phyloP scores from a whole-genome alignment of 2,797 vertebrate genomes.

The Pseudochirops cupreus region DNA sequence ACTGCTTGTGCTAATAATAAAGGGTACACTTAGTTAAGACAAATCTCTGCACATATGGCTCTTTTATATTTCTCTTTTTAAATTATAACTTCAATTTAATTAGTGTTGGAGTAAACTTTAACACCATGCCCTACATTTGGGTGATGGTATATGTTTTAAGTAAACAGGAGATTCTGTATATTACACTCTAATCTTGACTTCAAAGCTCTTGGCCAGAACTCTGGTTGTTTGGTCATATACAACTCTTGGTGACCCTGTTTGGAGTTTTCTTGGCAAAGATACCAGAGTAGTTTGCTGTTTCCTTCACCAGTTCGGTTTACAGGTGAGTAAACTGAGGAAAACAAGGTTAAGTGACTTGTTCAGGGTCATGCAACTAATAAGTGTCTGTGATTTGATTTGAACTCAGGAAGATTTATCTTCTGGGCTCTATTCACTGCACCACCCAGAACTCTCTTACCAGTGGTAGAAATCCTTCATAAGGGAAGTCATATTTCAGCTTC shows the following conservation, averaged over 20 bases:
- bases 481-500: slow-evolving; percentile 45
- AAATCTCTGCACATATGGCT: slow-evolving; percentile 79
- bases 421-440: background rate
- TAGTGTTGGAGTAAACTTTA: slow-evolving; percentile 70
- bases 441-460: background rate
- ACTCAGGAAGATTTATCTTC: background rate
- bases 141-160: background rate
- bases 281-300: background rate
- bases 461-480: background rate
- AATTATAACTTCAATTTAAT: slow-evolving; percentile 82
- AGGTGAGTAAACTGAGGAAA: background rate
- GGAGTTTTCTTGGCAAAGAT: background rate
- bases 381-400: background rate
- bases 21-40: slow-evolving; percentile 67
- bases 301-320: background rate
- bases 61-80: slow-evolving; percentile 78
- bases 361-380: background rate
- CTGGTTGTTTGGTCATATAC: background rate
- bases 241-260: background rate
- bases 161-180: background rate
- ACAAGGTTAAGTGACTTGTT: background rate
- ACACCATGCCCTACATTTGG: slow-evolving; percentile 5
- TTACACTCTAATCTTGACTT: slow-evolving; percentile 13
- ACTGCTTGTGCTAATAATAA: slow-evolving; percentile 79
- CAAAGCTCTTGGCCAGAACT: background rate